Percentiles rank a stretch among this genome's conserved stretches.
These are phyloP conservation scores for Babylonia areolata DNA, from an alignment of 1,140 invertebrate species.

Conservation along the genomic window DNA sequence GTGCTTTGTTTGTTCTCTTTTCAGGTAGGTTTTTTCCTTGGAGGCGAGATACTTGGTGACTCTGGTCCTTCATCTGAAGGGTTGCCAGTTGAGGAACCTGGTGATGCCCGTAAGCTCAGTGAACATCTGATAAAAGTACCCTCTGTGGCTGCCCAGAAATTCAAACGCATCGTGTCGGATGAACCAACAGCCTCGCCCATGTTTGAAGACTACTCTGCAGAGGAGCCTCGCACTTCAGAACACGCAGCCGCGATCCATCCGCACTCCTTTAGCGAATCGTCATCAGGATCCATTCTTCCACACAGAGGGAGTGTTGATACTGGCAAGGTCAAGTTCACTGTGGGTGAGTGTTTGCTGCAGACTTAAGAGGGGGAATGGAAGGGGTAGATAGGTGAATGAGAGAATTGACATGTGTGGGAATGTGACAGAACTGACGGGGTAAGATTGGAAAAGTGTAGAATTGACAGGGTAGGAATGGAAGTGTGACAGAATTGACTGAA, in stretches of 20 bases:
- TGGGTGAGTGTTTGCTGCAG: conserved; percentile 39
- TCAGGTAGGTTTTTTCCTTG: conserved; percentile 41
- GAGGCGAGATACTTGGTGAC: conserved; percentile 19
- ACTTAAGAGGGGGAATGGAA: no score
- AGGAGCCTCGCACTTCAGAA: conserved; percentile 42
- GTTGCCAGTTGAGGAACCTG: no score
- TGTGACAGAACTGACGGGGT: no score
- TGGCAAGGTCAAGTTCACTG: conserved; percentile 41
- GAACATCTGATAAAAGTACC: conserved; percentile 3
- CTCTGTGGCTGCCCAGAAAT: conserved; percentile 39
- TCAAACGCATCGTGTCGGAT: conserved; percentile 35
- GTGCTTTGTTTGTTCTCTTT: neutral
- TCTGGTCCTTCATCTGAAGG: no score
- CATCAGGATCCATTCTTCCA: conserved; percentile 8
- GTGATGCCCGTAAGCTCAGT: conserved; percentile 11
- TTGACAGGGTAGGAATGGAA: no score
- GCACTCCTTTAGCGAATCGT: neutral
- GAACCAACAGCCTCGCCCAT: conserved; percentile 43
- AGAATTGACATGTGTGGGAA: no score
- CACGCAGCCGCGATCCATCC: conserved; percentile 32
- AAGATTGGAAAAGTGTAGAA: no score
- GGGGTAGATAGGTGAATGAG: no score
- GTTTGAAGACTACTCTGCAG: conserved; percentile 41
- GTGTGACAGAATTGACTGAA: no score
- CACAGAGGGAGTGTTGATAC: neutral